Conservation (phyloP, 1,140 invertebrate species). For the Zeugodacus cucurbitae region DNA sequence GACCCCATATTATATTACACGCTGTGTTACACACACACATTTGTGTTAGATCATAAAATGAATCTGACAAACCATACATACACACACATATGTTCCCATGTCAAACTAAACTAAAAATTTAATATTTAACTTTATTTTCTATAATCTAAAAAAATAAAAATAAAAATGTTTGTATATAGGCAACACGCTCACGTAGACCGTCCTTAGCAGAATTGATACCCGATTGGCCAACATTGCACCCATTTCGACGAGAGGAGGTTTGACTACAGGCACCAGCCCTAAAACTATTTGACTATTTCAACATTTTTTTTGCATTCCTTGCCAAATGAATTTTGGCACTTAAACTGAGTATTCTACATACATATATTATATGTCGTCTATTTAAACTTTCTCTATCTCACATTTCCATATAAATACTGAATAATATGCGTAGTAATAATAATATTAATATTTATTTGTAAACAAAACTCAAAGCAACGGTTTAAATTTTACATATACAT, state of each 20-base stretch:
- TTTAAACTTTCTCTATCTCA: not conserved
- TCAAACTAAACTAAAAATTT: not conserved
- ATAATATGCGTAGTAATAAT: not conserved
- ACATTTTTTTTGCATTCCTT: not conserved
- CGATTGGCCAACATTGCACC: slow-evolving; percentile 94
- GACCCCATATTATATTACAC: too few relatives aligned
- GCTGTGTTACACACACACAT: too few relatives aligned
- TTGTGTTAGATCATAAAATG: not conserved
- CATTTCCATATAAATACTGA: not conserved
- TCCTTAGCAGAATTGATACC: slow-evolving; percentile 95
- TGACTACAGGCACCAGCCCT: slow-evolving; percentile 12
- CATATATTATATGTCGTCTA: not conserved
- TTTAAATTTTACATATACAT: not conserved
- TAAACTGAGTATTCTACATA: not conserved
- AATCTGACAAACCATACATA: not conserved
- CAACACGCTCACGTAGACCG: slow-evolving; percentile 77
- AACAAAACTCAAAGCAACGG: not conserved
- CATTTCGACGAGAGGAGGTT: slow-evolving; percentile 72
- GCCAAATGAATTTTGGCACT: not conserved
- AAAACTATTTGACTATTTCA: not conserved
- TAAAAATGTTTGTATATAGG: slow-evolving; percentile 64
- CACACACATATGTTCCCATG: not conserved
- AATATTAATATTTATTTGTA: slow-evolving; percentile 7
- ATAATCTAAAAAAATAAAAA: not conserved
- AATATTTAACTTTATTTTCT: not conserved